Conservation (phyloP, 2,113 vertebrate genomes). For the Toxotes jaculatrix region DNA sequence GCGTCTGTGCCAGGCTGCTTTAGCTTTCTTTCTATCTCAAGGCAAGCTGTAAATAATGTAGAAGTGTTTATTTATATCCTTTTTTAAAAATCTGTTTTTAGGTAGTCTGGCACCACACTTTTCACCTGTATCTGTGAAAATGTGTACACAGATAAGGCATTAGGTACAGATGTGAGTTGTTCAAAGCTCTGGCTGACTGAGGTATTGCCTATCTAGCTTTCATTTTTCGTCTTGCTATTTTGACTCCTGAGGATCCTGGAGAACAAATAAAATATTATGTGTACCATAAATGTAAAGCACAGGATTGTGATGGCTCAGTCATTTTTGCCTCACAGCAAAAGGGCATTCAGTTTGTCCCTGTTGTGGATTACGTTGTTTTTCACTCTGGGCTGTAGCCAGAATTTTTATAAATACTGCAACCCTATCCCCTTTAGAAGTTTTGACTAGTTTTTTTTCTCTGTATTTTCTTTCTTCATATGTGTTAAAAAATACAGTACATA, state of each 20-base stretch:
- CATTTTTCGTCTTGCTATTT: constrained; percentile 24
- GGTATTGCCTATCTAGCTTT: constrained; percentile 8
- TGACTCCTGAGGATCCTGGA: constrained; percentile 20
- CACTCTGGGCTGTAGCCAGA: not conserved
- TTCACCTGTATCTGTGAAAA: constrained; percentile 27
- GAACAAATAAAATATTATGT: constrained; percentile 44
- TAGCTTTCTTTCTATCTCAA: constrained; percentile 9
- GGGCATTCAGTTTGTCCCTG: constrained; percentile 2
- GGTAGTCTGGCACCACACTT: constrained; percentile 1
- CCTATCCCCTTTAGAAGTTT: not conserved
- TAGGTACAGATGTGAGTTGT: constrained; percentile 18
- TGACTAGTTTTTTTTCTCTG: not conserved
- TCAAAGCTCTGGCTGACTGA: constrained; percentile 20
- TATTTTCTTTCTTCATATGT: not conserved
- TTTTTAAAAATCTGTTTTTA: constrained; percentile 29
- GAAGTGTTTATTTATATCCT: constrained; percentile 33
- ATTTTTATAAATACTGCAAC: not conserved
- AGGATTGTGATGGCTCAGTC: constrained; percentile 17
- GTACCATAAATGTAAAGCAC: constrained; percentile 30
- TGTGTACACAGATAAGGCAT: constrained; percentile 24
- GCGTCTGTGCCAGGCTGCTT: not conserved
- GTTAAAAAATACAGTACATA: not conserved
- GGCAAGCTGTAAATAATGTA: constrained; percentile 46
- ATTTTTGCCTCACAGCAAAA: constrained; percentile 8
- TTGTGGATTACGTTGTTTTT: constrained; percentile 7